Evolutionary conservation across 2,888 invertebrate species (phyloP).

Genomic region (Nematopogon swammerdamellus): DNA sequence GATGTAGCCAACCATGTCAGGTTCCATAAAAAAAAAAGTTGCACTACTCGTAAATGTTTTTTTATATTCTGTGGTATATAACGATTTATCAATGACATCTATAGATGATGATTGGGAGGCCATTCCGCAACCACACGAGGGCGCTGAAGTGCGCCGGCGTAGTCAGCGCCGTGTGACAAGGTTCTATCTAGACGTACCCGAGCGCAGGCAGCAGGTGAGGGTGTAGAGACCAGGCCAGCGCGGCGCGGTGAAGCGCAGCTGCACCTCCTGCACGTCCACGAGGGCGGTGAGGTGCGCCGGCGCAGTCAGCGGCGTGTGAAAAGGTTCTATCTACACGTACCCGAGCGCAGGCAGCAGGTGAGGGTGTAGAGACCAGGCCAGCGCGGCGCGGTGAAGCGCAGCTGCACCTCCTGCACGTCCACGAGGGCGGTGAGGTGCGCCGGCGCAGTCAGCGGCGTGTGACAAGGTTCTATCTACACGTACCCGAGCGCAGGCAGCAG

Average conservation of each 20-base stretch:
- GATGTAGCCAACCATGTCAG: too few species aligned
- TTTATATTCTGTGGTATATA: not conserved
- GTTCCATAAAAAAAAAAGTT: too few species aligned
- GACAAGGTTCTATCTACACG: too few species aligned
- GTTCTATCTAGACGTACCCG: constrained; percentile 39
- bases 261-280: constrained; percentile 84
- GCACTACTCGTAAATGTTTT: too few species aligned
- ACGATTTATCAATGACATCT: too few species aligned
- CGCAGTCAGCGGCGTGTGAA: constrained; percentile 84
- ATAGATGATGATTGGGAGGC: too few species aligned
- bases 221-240: constrained; percentile 89
- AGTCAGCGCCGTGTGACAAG: too few species aligned
- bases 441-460: too few species aligned
- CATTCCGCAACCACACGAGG: too few species aligned
- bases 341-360: constrained; percentile 85
- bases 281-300: constrained; percentile 94
- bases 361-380: constrained; percentile 82
- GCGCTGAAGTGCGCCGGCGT: too few species aligned
- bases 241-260: constrained; percentile 96
- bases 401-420: constrained; percentile 75
- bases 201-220: constrained; percentile 88
- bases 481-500: too few species aligned
- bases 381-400: constrained; percentile 85
- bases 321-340: too few species aligned
- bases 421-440: constrained; percentile 82